These are phyloP conservation scores for Anguilla marmorata DNA, from an alignment of 2,797 vertebrate genomes.

Conservation along the genomic window DNA sequence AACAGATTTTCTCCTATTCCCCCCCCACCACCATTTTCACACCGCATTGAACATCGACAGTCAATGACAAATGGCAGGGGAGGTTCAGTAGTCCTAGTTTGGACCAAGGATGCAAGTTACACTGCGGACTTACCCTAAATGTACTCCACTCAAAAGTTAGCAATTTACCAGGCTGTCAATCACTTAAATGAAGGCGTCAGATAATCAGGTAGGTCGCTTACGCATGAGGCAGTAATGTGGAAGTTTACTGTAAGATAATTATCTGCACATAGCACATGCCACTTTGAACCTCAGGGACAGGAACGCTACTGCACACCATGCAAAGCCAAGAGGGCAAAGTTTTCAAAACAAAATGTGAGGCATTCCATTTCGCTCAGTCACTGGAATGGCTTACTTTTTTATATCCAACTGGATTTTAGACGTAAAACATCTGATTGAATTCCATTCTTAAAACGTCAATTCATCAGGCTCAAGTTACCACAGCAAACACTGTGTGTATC, in stretches of 20 bases:
- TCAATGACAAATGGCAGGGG: neutral
- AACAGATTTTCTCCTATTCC: neutral
- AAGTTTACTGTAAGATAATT: neutral
- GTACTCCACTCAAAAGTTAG: neutral
- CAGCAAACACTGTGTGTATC: neutral
- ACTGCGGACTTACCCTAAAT: neutral
- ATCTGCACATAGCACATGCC: neutral
- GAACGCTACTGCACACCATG: neutral
- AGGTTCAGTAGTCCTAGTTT: neutral
- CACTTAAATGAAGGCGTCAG: neutral
- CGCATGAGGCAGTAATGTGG: neutral
- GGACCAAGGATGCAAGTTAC: neutral
- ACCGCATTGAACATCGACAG: neutral
- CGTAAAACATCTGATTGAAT: neutral
- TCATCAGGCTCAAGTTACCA: neutral
- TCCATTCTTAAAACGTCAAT: neutral
- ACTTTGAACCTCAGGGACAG: neutral
- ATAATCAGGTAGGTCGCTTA: neutral
- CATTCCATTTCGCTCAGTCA: constrained; percentile 4
- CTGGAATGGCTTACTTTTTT: neutral
- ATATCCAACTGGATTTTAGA: constrained; percentile 4
- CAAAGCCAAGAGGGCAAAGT: neutral
- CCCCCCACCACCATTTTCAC: neutral
- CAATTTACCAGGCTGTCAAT: neutral
- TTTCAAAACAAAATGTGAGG: constrained; percentile 20